Percentiles rank a stretch among this genome's conserved stretches.
Evolutionary conservation across 2,888 invertebrate genomes (phyloP).

Genomic region (Cylindroiulus punctatus): DNA sequence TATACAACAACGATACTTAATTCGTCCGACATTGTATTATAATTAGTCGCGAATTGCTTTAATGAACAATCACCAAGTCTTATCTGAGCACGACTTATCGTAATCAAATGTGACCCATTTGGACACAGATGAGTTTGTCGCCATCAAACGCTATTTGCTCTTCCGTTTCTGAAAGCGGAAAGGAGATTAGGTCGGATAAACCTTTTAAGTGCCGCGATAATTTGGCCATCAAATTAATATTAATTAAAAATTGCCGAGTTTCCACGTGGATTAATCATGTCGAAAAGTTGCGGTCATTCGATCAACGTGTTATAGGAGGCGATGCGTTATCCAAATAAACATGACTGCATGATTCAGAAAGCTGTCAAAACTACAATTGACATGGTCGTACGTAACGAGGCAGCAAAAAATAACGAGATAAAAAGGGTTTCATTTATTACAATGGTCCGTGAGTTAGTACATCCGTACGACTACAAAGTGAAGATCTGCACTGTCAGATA

Average conservation of each 20-base stretch:
- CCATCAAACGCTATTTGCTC: neutral
- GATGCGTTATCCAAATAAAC: neutral
- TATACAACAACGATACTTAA: neutral
- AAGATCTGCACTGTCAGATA: conserved; percentile 39
- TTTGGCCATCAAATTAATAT: conserved; percentile 33
- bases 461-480: conserved; percentile 25
- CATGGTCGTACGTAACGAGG: neutral
- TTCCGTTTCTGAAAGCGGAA: conserved; percentile 32
- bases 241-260: neutral
- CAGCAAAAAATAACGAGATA: conserved; percentile 43
- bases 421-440: conserved; percentile 43
- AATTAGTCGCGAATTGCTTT: conserved; percentile 29
- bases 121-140: conserved; percentile 19
- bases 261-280: neutral
- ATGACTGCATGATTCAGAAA: conserved; percentile 26
- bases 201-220: neutral
- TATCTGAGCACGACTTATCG: conserved; percentile 1
- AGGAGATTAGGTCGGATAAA: conserved; percentile 11
- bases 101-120: conserved; percentile 37
- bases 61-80: conserved; percentile 16
- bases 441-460: conserved; percentile 1
- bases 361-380: conserved; percentile 39
- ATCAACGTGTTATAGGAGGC: neutral
- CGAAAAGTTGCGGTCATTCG: neutral
- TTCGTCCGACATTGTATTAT: conserved; percentile 24